Evolutionary conservation across 2,888 invertebrate genomes (phyloP).

Genomic region (Idaea biselata): DNA sequence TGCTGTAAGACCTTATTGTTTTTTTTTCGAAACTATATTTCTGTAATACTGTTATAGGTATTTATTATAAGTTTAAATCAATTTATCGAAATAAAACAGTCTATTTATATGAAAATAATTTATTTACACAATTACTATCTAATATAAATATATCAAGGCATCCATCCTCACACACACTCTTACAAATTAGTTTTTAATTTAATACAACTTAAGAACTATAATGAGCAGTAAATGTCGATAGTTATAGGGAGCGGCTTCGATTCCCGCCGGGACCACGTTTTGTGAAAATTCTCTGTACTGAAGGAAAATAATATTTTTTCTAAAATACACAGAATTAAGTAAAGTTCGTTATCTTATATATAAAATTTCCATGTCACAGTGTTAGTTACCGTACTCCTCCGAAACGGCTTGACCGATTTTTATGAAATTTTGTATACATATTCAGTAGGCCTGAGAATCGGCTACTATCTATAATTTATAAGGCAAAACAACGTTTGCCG

Average conservation of each 20-base stretch:
- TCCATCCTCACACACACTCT: constrained; percentile 27
- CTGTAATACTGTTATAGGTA: not conserved
- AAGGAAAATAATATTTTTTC: not conserved
- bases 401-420: too few species aligned
- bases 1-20: too few species aligned
- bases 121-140: constrained; percentile 72
- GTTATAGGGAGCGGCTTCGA: constrained; percentile 6
- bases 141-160: constrained; percentile 56
- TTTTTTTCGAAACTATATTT: too few species aligned
- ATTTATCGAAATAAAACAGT: not conserved
- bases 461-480: too few species aligned
- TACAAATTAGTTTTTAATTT: constrained; percentile 25
- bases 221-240: constrained; percentile 46
- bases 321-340: too few species aligned
- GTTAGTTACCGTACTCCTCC: too few species aligned
- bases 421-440: too few species aligned
- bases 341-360: too few species aligned
- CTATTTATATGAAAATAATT: constrained; percentile 46
- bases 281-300: not conserved
- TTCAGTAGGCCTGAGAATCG: too few species aligned
- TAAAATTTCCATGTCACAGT: too few species aligned
- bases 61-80: not conserved
- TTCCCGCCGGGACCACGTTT: not conserved
- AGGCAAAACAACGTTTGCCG: too few species aligned
- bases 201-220: constrained; percentile 39